These are phyloP conservation scores for Alces alces DNA, from an alignment of 2,113 vertebrate species.

Conservation along the genomic window DNA sequence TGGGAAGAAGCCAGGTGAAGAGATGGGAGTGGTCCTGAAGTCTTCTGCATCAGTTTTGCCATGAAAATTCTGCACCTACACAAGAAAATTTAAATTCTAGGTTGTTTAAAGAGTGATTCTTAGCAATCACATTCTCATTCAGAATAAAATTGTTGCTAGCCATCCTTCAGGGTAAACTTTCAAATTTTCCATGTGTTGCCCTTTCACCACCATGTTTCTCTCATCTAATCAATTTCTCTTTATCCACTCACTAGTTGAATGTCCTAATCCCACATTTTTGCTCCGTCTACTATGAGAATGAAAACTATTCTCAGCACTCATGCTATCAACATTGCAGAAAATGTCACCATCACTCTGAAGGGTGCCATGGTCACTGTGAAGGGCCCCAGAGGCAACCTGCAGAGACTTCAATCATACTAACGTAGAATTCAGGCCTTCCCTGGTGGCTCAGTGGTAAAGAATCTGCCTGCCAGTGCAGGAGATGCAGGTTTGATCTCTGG, in stretches of 20 bases:
- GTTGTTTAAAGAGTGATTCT: conserved; percentile 6
- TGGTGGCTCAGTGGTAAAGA: too few species aligned
- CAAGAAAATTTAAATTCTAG: conserved; percentile 8
- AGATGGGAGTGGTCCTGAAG: background rate
- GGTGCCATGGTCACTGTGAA: background rate
- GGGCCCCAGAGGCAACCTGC: background rate
- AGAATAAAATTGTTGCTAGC: conserved; percentile 23
- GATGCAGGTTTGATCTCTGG: too few species aligned
- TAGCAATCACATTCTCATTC: conserved; percentile 43
- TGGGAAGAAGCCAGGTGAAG: background rate
- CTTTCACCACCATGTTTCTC: background rate
- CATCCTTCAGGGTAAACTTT: background rate
- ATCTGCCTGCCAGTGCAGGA: too few species aligned
- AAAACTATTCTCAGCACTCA: background rate
- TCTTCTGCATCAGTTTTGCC: background rate
- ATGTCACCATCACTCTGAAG: background rate
- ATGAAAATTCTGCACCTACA: conserved; percentile 32
- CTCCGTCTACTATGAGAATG: background rate
- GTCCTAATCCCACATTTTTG: background rate
- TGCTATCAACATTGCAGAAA: background rate
- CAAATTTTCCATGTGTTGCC: background rate
- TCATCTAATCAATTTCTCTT: background rate
- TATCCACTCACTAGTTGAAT: background rate
- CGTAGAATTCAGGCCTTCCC: background rate
- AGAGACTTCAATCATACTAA: background rate